Evolutionary conservation across 1,140 invertebrate genomes (phyloP).

Genomic region (Helicoverpa zea): DNA sequence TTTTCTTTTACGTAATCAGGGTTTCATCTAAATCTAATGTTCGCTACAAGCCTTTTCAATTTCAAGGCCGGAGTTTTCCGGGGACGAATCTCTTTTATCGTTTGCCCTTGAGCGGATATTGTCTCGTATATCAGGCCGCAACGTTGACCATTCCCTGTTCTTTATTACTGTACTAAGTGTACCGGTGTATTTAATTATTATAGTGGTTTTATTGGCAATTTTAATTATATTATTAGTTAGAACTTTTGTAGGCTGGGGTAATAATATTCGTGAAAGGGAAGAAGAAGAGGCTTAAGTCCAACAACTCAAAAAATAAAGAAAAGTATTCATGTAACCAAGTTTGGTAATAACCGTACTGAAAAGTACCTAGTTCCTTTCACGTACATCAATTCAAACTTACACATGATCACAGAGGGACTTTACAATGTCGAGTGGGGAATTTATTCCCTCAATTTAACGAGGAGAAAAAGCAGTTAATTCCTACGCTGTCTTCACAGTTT

Average conservation of each 20-base stretch:
- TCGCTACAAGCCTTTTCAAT: slow-evolving; percentile 25
- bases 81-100: slow-evolving; percentile 28
- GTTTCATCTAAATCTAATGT: slow-evolving; percentile 31
- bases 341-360: not conserved
- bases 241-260: too few species aligned
- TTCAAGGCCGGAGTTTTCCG: slow-evolving; percentile 10
- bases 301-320: too few species aligned
- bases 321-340: not conserved
- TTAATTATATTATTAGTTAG: not conserved
- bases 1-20: slow-evolving; percentile 6
- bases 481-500: slow-evolving; percentile 23
- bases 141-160: slow-evolving; percentile 13
- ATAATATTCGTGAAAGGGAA: too few species aligned
- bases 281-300: too few species aligned
- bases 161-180: not conserved
- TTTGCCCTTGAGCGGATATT: slow-evolving; percentile 32
- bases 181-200: not conserved
- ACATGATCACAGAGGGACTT: slow-evolving; percentile 27
- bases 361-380: not conserved
- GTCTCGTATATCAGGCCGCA: not conserved
- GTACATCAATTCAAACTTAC: slow-evolving; percentile 36
- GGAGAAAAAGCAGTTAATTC: slow-evolving; percentile 40
- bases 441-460: slow-evolving; percentile 48
- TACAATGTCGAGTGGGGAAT: slow-evolving; percentile 37
- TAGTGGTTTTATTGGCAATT: not conserved